Evolutionary conservation across 2,113 vertebrate species (phyloP).

Genomic region (Nanorana parkeri): DNA sequence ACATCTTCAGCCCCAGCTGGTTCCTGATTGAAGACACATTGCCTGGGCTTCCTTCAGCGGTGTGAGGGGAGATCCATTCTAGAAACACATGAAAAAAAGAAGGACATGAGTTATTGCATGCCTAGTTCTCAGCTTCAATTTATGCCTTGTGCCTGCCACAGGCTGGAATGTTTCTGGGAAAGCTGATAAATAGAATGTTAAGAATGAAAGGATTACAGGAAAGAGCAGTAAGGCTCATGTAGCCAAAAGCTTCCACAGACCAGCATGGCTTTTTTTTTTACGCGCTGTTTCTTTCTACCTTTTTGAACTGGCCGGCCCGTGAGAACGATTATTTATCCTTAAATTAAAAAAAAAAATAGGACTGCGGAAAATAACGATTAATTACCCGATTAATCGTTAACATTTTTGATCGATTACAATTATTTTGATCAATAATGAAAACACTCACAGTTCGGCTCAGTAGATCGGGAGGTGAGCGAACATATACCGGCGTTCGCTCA

Average conservation of each 20-base stretch:
- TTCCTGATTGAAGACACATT: conserved; percentile 44
- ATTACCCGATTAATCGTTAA: too few species aligned
- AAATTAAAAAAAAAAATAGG: too few species aligned
- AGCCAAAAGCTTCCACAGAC: conserved; percentile 18
- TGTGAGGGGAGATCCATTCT: neutral
- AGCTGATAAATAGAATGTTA: conserved; percentile 56
- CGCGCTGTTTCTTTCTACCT: neutral
- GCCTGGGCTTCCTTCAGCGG: conserved; percentile 3
- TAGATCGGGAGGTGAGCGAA: too few species aligned
- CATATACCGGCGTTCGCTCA: too few species aligned
- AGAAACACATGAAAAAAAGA: conserved; percentile 57
- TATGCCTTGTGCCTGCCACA: conserved; percentile 59
- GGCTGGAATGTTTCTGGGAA: conserved; percentile 60
- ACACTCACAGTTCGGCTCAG: too few species aligned
- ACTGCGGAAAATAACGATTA: too few species aligned
- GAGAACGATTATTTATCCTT: too few species aligned
- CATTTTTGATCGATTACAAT: too few species aligned
- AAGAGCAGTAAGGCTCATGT: conserved; percentile 41
- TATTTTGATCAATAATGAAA: too few species aligned
- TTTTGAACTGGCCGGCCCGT: neutral
- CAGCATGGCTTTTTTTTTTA: neutral
- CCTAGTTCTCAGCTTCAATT: conserved; percentile 61
- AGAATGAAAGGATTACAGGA: conserved; percentile 58
- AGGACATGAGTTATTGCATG: conserved; percentile 71
- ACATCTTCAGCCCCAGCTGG: neutral